Evolutionary conservation across 2,888 invertebrate genomes (phyloP), one percentile per base, ranked within the genome.

Genomic region (Drosophila affinis): DNA sequence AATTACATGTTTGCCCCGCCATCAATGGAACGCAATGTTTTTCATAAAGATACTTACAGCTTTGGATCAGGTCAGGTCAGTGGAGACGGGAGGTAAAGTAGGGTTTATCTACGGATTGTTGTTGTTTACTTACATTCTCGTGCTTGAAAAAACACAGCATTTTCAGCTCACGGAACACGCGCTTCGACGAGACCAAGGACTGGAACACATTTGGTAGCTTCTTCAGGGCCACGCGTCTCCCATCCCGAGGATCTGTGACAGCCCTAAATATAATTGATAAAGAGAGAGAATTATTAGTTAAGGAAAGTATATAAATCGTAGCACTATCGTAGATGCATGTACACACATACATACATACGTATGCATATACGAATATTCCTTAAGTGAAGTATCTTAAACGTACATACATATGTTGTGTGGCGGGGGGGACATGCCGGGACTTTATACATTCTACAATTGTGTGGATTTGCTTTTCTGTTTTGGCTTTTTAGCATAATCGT

Each of bases 201-300:
- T 99, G 99, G 95, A 99, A 99, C 93, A 99, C 99, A 94, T 99
- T 99, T 87, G 99, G 99, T 95, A 99, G 96, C 94, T 99, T 99
- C 94, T 99, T 99, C 90, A 99, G 95, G 83, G 99, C 99, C 90
- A 99, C 99, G 91, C 99, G 95, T 92, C 98, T 96, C 87, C 99
- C 98, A 94, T 98, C 98, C 89, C 99, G 95, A 27, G 99, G 99
- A 94, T 99, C 99, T 91, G 99, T 99, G 90, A 99, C 99, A 87
- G 99, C 98, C 99, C 99, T 99, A 73, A 48, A 58, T 68, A 24
- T 2, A 7, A n/a, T 4, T 1, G 9, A 39, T 39, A n/a, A 60
- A 53, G 27, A 27, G 27, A 54, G 39, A 67, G 39, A 24, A n/a
- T 61, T 59, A 34, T 59, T 56, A 24, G 12, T 1, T 34, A 3